A percentile compares a stretch with the other conserved stretches of the same genome.
These are phyloP conservation scores for Zoanthus sociatus DNA, from an alignment of 92 coral and sea anemone genomes.

Conservation along the genomic window DNA sequence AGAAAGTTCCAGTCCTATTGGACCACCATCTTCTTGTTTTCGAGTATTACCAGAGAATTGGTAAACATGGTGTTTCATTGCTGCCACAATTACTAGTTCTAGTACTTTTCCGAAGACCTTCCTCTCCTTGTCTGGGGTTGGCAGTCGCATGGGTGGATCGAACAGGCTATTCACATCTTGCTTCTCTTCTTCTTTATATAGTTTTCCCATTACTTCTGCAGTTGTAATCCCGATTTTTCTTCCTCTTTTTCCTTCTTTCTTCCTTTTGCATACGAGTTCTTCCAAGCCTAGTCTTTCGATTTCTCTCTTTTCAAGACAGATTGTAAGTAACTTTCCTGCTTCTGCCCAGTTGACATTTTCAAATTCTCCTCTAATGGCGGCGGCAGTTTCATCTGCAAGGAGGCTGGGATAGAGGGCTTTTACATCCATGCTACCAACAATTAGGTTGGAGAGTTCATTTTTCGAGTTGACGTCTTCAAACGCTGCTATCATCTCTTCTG, in stretches of 20 bases:
- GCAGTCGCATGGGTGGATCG: not conserved
- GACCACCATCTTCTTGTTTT: conserved; percentile 39
- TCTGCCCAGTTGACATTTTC: not conserved
- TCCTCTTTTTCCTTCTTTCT: conserved; percentile 20
- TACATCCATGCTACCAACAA: not conserved
- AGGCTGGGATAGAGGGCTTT: conserved; percentile 12
- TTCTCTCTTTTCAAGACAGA: conserved; percentile 9
- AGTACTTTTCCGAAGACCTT: not conserved
- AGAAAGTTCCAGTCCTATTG: conserved; percentile 44
- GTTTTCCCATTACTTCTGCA: conserved; percentile 30
- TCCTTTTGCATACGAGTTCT: not conserved
- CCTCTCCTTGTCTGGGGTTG: conserved; percentile 3
- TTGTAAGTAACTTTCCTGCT: conserved; percentile 5
- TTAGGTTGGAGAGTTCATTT: conserved; percentile 1
- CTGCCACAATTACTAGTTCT: conserved; percentile 21
- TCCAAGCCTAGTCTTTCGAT: conserved; percentile 1
- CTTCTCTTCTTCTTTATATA: conserved; percentile 7
- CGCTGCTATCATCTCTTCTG: conserved; percentile 31
- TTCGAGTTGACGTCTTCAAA: conserved; percentile 18
- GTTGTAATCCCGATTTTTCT: conserved; percentile 28
- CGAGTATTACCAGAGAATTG: conserved; percentile 14
- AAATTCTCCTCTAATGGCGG: conserved; percentile 11
- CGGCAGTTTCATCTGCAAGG: conserved; percentile 16
- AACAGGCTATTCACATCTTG: not conserved
- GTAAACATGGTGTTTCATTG: conserved; percentile 41